Percentiles rank a stretch among this genome's conserved stretches.
phyloP scores from a whole-genome alignment of 2,888 invertebrate genomes.

The Yponomeuta cagnagella region DNA sequence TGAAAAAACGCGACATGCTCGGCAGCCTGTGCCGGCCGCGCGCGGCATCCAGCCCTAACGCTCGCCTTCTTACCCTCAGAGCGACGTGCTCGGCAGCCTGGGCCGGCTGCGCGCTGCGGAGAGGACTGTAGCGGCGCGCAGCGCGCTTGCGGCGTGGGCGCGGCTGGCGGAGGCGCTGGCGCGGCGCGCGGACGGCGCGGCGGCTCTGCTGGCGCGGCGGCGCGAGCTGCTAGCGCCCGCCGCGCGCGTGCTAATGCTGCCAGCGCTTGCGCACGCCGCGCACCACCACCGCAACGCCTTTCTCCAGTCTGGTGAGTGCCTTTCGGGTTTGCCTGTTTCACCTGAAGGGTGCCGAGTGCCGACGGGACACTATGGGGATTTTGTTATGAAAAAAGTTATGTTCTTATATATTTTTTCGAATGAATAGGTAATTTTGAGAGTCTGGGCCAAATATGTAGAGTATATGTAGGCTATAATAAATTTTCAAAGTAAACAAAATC shows the following conservation, averaged over 20 bases:
- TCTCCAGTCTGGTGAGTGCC: conserved; percentile 48
- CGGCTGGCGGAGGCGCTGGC: conserved; percentile 31
- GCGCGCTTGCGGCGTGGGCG: conserved; percentile 30
- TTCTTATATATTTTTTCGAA: too few relatives aligned
- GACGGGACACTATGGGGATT: too few relatives aligned
- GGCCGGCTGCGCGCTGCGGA: conserved; percentile 38
- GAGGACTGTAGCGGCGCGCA: conserved; percentile 25
- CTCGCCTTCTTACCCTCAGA: conserved; percentile 31
- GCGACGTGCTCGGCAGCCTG: conserved; percentile 39
- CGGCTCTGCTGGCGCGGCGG: conserved; percentile 34
- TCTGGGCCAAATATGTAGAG: too few relatives aligned
- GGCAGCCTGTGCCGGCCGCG: too few relatives aligned
- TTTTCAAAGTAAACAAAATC: too few relatives aligned
- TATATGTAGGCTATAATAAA: too few relatives aligned
- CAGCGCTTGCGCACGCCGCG: conserved; percentile 58
- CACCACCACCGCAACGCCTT: conserved; percentile 44
- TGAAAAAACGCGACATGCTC: too few relatives aligned
- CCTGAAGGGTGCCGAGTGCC: neutral
- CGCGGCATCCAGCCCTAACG: too few relatives aligned
- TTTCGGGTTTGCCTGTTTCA: neutral
- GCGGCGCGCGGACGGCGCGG: conserved; percentile 35
- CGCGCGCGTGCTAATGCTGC: conserved; percentile 38
- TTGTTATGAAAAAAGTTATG: too few relatives aligned
- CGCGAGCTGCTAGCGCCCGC: conserved; percentile 28
- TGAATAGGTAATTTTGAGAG: too few relatives aligned